Conservation (phyloP, 2,888 invertebrate species). For the Calameuta pallipes region DNA sequence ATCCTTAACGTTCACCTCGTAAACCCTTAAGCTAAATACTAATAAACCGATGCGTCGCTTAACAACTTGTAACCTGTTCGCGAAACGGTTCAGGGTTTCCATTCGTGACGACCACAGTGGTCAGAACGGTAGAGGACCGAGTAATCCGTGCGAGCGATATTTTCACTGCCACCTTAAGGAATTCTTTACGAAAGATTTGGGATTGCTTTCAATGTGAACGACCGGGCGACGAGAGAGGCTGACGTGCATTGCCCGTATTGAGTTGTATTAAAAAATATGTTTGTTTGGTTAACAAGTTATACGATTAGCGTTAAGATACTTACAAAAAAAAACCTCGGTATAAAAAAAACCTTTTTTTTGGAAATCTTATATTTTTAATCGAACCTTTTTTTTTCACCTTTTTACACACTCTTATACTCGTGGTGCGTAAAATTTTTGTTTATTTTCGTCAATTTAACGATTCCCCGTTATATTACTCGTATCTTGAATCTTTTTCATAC, state of each 20-base stretch:
- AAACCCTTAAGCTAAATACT: constrained; percentile 37
- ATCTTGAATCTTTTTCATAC: neutral
- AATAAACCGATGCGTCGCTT: constrained; percentile 9
- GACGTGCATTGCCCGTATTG: neutral
- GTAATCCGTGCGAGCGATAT: neutral
- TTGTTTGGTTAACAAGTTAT: no score
- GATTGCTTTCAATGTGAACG: neutral
- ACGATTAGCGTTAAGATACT: no score
- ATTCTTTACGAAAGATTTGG: neutral
- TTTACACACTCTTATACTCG: neutral
- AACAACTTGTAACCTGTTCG: constrained; percentile 4
- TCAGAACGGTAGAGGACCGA: neutral
- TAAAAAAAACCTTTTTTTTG: neutral
- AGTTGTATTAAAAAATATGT: no score
- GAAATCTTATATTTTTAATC: neutral
- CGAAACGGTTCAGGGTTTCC: neutral
- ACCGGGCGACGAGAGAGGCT: neutral
- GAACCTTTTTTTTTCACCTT: neutral
- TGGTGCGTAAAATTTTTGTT: neutral
- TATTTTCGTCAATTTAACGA: neutral
- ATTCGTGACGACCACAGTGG: neutral
- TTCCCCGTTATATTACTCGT: neutral
- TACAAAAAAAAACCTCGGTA: no score
- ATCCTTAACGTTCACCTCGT: constrained; percentile 35
- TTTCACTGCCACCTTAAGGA: neutral